Base-by-base conservation (phyloP, 2,888 invertebrate species). In the Drosophila flavopinicola region DNA sequence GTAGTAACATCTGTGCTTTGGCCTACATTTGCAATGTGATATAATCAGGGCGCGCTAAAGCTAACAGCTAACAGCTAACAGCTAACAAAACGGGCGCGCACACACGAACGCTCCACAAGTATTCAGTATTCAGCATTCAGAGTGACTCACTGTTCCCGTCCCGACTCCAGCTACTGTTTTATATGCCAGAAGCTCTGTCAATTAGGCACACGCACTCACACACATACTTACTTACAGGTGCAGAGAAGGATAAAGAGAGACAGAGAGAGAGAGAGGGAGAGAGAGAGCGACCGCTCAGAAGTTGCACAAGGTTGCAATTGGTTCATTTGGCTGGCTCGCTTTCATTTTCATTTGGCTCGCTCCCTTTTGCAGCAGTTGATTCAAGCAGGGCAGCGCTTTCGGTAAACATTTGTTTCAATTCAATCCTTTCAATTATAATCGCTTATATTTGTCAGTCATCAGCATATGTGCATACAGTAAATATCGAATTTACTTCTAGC, bases 1-100 rank as follows among this genome's bases (percentile, higher is more conserved):
- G 39, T 65, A 65, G 60, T 76, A 78, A 78, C 69, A 83, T 59
- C 61, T 72, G 76, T 83, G 88, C 88, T 84, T 84, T 84, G 84
- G 85, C 84, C 84, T 84, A 84, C 85, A 88, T 87, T 88, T 74
- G 49, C 59, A 70, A 66, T 82, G 85, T 84, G 84, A 86, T 84
- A 84, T 84, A 84, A 84, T 86, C 84, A 73, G 88, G 84, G 59
- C 88, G 88, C 75, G 67, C 83, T 68, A 66, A 79, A 79, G 79
- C 73, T 66, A 78, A 75, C 75, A 63, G 68, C 75, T 48, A 35
- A 35, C 35, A 35, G 29, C 29, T 44, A 61, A 73, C 54, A 66
- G 77, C 75, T 64, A 73, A 79, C 73, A 71, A 75, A 78, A 66
- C 67, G 79, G 71, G 71, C 67, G 67, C 64, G 77, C 65, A 78